Percentiles rank a stretch among this genome's conserved stretches.
Conservation (phyloP, 2,113 vertebrate genomes). For the Lepus americanus region DNA sequence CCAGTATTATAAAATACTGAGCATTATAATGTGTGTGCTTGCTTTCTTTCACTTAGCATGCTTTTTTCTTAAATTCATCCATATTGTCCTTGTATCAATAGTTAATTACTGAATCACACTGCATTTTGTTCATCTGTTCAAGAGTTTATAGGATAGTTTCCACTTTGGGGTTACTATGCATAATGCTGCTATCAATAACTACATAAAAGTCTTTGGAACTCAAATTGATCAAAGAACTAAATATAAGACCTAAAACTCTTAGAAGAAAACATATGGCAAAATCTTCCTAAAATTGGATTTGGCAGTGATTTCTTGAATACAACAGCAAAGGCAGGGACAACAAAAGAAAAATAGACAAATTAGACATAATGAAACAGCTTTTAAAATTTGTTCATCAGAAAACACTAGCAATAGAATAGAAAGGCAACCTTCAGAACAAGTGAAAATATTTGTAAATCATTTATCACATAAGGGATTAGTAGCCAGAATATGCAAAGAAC, state of each 20-base stretch:
- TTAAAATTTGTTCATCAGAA: neutral
- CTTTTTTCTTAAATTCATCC: neutral
- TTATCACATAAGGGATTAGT: neutral
- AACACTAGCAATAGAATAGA: neutral
- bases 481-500: neutral
- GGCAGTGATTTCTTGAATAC: neutral
- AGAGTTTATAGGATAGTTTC: slow-evolving; percentile 7
- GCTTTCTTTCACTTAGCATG: slow-evolving; percentile 18
- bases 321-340: neutral
- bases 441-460: neutral
- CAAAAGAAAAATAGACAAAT: neutral
- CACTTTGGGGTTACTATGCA: neutral
- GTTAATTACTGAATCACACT: neutral
- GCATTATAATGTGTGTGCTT: neutral
- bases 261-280: neutral
- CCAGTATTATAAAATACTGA: neutral
- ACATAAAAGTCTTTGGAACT: slow-evolving; percentile 34
- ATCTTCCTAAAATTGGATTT: neutral
- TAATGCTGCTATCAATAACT: neutral
- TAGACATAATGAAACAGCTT: neutral
- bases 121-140: slow-evolving; percentile 31
- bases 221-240: neutral
- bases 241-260: neutral
- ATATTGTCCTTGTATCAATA: neutral
- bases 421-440: neutral